A percentile compares a stretch with the other conserved stretches of the same genome.
These are phyloP conservation scores for Thaumatotibia leucotreta DNA, from an alignment of 1,140 invertebrate genomes.

Conservation along the genomic window DNA sequence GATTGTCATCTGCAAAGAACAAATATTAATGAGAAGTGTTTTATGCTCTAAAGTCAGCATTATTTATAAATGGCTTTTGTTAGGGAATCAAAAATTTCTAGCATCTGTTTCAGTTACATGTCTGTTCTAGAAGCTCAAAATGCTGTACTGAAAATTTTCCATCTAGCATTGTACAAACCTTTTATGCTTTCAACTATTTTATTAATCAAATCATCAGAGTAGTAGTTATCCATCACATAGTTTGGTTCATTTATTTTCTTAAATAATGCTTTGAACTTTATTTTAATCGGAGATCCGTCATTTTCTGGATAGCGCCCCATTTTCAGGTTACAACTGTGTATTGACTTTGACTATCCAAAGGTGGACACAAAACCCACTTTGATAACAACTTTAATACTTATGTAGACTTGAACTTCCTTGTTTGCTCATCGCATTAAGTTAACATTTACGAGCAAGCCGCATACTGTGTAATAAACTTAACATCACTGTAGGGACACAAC, in stretches of 20 bases:
- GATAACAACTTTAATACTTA: background rate
- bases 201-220: constrained; percentile 57
- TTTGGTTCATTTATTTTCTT: constrained; percentile 48
- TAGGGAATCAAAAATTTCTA: too few species aligned
- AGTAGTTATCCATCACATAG: constrained; percentile 63
- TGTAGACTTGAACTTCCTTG: background rate
- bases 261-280: constrained; percentile 60
- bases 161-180: constrained; percentile 37
- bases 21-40: background rate
- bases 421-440: background rate
- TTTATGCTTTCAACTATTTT: constrained; percentile 43
- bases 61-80: too few species aligned
- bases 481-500: too few species aligned
- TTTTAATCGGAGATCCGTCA: constrained; percentile 17
- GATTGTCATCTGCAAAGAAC: background rate
- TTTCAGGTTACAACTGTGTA: background rate
- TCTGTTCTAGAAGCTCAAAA: too few species aligned
- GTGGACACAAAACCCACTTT: background rate
- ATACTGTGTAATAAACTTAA: too few species aligned
- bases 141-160: too few species aligned
- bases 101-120: too few species aligned
- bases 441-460: background rate
- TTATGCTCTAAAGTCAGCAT: too few species aligned
- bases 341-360: background rate
- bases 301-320: background rate